Evolutionary conservation across 2,113 vertebrate genomes (phyloP).

Genomic region (Colius striatus): DNA sequence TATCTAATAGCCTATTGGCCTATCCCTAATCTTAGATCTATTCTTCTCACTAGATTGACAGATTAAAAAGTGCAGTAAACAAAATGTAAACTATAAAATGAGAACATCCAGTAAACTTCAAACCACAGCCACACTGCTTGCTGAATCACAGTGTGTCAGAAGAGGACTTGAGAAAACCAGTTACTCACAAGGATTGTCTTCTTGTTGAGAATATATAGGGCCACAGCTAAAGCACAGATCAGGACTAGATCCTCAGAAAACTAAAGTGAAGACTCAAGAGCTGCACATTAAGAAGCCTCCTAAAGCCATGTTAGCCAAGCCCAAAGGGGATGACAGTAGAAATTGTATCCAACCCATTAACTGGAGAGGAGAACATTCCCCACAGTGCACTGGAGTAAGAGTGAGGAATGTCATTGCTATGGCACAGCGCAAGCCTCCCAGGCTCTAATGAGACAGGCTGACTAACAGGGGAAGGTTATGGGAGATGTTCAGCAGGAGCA

Average conservation of each 20-base stretch:
- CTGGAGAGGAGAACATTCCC: not conserved
- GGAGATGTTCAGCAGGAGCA: conserved; percentile 12
- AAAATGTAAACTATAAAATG: not conserved
- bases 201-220: not conserved
- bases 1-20: not conserved
- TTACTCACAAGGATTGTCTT: not conserved
- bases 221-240: not conserved
- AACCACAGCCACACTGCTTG: not conserved
- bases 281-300: not conserved
- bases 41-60: not conserved
- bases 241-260: not conserved
- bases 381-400: not conserved
- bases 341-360: not conserved
- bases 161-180: not conserved
- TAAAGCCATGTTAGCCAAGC: not conserved
- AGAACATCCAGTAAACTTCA: not conserved
- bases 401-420: not conserved
- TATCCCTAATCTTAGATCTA: not conserved
- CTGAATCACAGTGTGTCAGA: not conserved
- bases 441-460: conserved; percentile 52
- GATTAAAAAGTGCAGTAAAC: not conserved
- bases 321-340: not conserved
- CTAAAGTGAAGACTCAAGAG: not conserved
- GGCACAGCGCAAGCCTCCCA: not conserved
- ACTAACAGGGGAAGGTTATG: not conserved